Base-by-base conservation (phyloP, 1,140 invertebrate genomes). In the Drosophila kurseongensis region DNA sequence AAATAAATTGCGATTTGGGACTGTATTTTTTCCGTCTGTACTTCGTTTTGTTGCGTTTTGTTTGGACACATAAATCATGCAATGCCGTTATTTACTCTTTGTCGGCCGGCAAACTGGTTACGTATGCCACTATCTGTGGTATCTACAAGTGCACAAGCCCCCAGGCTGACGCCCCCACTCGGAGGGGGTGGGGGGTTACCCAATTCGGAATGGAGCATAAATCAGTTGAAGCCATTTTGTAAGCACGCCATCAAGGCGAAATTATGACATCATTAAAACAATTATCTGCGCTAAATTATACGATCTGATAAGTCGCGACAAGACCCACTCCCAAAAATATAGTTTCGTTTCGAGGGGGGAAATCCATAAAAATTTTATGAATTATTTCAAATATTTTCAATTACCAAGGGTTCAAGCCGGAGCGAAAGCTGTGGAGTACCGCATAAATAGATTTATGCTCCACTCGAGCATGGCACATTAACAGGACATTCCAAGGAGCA, bases 361-460 rank as follows among this genome's bases (percentile, higher is more conserved):
- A 84, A 89, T 89, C 84, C 84, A 89, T 89, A 89, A 89, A 72
- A 84, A 84, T 89, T 84, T 78, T 89, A 90, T 89, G 84, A 89
- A 89, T 89, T 89, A 89, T 89, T 84, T 78, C 57, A 90, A 89
- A 89, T 80, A 89, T 89, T 89, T 89, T 89, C 84, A 89, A 89
- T 89, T 89, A 89, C 80, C 82, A 60, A 45, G 67, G 10, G 54
- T 29, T 69, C 75, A 14, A 60, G 40, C 16, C 61, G 29, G 0
- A 2, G 35, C 23, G 18, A 40, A 48, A 40, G 27, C 44, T 55
- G 50, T 35, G 54, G 48, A 71, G 27, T 41, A 56, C 84, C 85
- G 69, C 84, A 89, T 84, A 73, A 88, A 89, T 72, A 89, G 81
- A 89, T 89, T 89, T 89, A 89, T 89, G 77, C 65, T 78, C 77